phyloP scores from a whole-genome alignment of 2,113 vertebrate species.

The Anoplopoma fimbria region DNA sequence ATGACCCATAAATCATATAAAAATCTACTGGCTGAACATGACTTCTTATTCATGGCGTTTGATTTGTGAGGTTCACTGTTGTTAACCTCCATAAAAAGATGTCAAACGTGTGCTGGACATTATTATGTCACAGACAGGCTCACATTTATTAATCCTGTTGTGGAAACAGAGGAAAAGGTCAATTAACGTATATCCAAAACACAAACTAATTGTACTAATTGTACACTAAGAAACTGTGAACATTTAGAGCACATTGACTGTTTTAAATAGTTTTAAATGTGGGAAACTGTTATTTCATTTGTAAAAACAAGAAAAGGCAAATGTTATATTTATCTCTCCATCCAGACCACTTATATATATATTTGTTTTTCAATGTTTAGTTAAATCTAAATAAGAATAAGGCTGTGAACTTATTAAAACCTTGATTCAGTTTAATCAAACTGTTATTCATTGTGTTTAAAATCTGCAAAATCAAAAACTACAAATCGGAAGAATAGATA shows the following conservation, averaged over 20 bases:
- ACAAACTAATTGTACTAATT: no score
- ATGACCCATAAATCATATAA: no score
- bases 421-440: background rate
- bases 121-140: no score
- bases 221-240: no score
- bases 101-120: no score
- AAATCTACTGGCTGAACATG: background rate
- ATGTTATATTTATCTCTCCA: background rate
- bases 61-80: background rate
- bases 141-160: no score
- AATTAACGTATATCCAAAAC: no score
- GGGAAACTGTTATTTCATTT: no score
- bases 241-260: background rate
- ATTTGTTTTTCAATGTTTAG: background rate
- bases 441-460: background rate
- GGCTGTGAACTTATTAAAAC: background rate
- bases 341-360: background rate
- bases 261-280: background rate
- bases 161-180: no score
- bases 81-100: no score
- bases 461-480: background rate
- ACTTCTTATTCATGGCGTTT: background rate
- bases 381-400: background rate
- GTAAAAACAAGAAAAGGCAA: no score
- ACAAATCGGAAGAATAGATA: background rate